Percentiles rank a stretch among this genome's conserved stretches.
Conservation (phyloP, 30 jellyfish, hydroid and myxozoan species). For the Catostylus mosaicus region DNA sequence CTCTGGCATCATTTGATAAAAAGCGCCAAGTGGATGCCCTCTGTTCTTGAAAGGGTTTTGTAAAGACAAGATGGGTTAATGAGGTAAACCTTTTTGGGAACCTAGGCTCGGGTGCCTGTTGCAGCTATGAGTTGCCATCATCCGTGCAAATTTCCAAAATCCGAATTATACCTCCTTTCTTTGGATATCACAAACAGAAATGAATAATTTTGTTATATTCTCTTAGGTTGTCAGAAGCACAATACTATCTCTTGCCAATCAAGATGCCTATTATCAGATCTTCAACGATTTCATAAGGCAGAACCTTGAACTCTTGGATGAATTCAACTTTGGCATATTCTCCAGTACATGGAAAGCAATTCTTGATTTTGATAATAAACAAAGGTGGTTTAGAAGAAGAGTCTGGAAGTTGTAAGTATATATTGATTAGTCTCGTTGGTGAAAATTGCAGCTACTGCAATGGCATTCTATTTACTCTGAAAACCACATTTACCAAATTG, state of each 20-base stretch:
- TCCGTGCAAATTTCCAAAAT: no score
- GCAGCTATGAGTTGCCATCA: no score
- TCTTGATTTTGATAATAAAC: slow-evolving; percentile 80
- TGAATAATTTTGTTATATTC: not conserved
- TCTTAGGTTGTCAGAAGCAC: slow-evolving; percentile 73
- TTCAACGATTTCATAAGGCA: slow-evolving; percentile 85
- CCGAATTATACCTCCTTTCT: no score
- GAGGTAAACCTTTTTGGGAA: no score
- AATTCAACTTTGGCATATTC: slow-evolving; percentile 71
- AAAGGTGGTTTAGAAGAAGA: slow-evolving; percentile 74
- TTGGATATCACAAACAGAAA: no score
- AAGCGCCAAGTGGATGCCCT: no score
- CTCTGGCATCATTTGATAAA: no score
- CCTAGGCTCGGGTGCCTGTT: no score
- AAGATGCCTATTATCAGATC: slow-evolving; percentile 81
- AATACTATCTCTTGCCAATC: slow-evolving; percentile 71
- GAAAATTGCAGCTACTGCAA: not conserved
- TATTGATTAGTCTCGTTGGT: not conserved
- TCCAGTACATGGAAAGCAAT: slow-evolving; percentile 76
- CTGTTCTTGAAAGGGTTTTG: no score
- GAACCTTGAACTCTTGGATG: slow-evolving; percentile 67
- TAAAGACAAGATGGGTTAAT: no score
- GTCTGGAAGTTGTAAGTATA: slow-evolving; percentile 23
- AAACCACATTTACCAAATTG: no score
- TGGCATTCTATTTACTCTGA: no score